Percentiles rank a stretch among this genome's conserved stretches.
Conservation (phyloP, 2,797 vertebrate species). For the Zenarchopterus dispar region DNA sequence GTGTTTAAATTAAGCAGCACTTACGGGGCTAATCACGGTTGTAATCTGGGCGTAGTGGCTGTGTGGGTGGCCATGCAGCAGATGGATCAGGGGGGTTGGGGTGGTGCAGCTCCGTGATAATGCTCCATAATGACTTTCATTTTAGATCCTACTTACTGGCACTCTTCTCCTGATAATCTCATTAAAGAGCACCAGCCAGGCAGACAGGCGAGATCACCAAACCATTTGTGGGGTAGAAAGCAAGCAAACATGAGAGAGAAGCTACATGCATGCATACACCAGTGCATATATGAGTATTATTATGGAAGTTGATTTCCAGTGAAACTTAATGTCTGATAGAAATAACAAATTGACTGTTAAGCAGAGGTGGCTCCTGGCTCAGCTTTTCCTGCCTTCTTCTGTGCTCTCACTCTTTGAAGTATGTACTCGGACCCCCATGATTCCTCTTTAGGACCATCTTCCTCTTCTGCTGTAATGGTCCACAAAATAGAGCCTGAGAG, state of each 20-base stretch:
- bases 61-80: conserved; percentile 84
- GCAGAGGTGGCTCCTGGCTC: conserved; percentile 8
- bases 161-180: conserved; percentile 87
- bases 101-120: conserved; percentile 81
- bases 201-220: conserved; percentile 62
- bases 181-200: conserved; percentile 82
- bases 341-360: conserved; percentile 21
- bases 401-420: conserved; percentile 36
- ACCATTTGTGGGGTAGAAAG: conserved; percentile 45
- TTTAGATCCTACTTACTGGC: conserved; percentile 90
- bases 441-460: conserved; percentile 61
- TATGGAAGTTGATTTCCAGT: conserved; percentile 30
- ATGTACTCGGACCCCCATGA: conserved; percentile 25
- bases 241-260: conserved; percentile 18
- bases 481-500: conserved; percentile 73
- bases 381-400: conserved; percentile 15
- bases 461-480: conserved; percentile 67
- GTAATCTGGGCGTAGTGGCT: conserved; percentile 83
- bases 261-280: conserved; percentile 36
- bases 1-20: conserved; percentile 85
- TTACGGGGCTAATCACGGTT: conserved; percentile 81
- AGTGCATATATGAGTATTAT: conserved; percentile 32
- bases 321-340: conserved; percentile 23
- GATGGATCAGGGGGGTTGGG: conserved; percentile 74
- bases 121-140: conserved; percentile 89